Evolutionary conservation across 64 coral and sea anemone species (phyloP).

Genomic region (Stylophora pistillata): DNA sequence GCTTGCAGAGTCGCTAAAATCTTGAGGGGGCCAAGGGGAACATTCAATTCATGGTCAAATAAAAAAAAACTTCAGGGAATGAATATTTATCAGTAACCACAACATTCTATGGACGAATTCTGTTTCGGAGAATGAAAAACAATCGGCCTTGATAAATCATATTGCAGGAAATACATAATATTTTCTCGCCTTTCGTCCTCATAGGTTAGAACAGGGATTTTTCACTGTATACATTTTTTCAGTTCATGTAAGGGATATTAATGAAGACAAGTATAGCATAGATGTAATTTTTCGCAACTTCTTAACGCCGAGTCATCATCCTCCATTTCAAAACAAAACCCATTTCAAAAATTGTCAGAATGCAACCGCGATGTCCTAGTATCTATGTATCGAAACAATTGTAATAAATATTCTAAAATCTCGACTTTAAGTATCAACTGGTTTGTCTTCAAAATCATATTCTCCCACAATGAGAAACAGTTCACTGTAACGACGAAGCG

Average conservation of each 20-base stretch:
- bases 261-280: neutral
- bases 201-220: neutral
- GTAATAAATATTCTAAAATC: slow-evolving; percentile 19
- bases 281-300: neutral
- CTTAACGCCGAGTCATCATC: neutral
- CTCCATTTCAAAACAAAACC: too few relatives aligned
- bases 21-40: neutral
- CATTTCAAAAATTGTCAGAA: too few relatives aligned
- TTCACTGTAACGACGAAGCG: neutral
- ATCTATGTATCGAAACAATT: neutral
- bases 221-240: neutral
- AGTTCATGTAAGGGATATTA: neutral
- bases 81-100: neutral
- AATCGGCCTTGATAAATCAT: neutral
- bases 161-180: neutral
- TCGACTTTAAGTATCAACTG: neutral
- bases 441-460: slow-evolving; percentile 22
- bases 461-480: neutral
- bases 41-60: neutral
- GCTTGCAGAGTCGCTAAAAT: neutral
- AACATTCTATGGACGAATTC: neutral
- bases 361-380: too few relatives aligned
- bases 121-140: neutral
- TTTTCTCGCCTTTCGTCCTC: neutral
- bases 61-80: neutral